phyloP scores from a whole-genome alignment of 2,888 invertebrate species.

The Diaperis boleti region DNA sequence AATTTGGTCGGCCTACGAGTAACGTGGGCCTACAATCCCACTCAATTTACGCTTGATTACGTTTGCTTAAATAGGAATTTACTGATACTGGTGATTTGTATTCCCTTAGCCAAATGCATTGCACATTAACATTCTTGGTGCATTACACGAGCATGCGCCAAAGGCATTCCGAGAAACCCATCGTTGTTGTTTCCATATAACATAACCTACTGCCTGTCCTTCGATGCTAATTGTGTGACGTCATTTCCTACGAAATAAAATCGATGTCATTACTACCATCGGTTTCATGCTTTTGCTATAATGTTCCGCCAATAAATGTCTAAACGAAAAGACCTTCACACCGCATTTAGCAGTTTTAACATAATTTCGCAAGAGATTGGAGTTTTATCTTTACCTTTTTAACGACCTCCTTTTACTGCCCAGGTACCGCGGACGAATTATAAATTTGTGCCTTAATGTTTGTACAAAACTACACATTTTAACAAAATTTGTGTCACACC shows the following conservation, averaged over 20 bases:
- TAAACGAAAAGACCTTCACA: not conserved
- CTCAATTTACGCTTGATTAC: slow-evolving; percentile 24
- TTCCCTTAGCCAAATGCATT: slow-evolving; percentile 14
- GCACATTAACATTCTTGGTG: slow-evolving; percentile 19
- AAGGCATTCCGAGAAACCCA: slow-evolving; percentile 6
- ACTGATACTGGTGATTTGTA: slow-evolving; percentile 18
- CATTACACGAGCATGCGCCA: not conserved
- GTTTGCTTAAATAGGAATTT: slow-evolving; percentile 14
- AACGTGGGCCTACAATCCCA: slow-evolving; percentile 25
- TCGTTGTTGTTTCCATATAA: not conserved
- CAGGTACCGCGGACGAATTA: too few relatives aligned
- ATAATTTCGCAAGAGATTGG: too few relatives aligned
- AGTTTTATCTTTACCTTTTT: too few relatives aligned
- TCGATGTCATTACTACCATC: not conserved
- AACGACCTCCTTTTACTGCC: too few relatives aligned
- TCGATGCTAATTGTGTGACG: not conserved
- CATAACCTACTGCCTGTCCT: not conserved
- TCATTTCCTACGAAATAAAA: not conserved
- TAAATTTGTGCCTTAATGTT: too few relatives aligned
- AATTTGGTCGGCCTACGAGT: slow-evolving; percentile 9
- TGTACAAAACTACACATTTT: too few relatives aligned
- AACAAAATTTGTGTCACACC: too few relatives aligned
- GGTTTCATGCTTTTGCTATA: not conserved
- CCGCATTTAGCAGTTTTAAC: too few relatives aligned
- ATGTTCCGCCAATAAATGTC: not conserved